These are phyloP conservation scores for Nestor notabilis DNA, from an alignment of 2,113 vertebrate genomes.

Conservation along the genomic window DNA sequence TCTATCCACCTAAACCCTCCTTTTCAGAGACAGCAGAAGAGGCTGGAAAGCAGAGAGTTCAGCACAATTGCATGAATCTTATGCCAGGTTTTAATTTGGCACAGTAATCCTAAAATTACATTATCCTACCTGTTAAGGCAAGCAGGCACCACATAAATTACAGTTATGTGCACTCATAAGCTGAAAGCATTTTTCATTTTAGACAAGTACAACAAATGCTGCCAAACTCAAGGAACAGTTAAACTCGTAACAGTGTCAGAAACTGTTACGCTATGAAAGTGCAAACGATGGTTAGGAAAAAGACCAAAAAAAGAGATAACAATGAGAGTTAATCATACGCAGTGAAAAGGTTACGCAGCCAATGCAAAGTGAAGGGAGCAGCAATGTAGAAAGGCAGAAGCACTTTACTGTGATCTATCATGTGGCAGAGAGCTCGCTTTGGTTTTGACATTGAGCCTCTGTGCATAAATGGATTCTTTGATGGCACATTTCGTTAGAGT, in stretches of 20 bases:
- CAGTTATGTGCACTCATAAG: not conserved
- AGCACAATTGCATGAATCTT: not conserved
- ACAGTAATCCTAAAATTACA: not conserved
- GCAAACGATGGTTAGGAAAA: not conserved
- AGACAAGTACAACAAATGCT: not conserved
- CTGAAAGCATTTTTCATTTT: conserved; percentile 6
- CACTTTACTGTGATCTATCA: not conserved
- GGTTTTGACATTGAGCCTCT: not conserved
- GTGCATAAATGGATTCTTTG: not conserved
- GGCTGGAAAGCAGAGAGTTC: not conserved
- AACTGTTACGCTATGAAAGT: not conserved
- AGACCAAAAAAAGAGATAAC: not conserved
- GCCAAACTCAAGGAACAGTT: not conserved
- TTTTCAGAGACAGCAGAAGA: not conserved
- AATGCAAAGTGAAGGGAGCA: not conserved
- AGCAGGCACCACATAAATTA: not conserved
- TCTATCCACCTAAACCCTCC: not conserved
- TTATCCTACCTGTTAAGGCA: not conserved
- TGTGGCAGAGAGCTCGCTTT: not conserved
- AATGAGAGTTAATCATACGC: not conserved
- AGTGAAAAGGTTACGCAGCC: not conserved
- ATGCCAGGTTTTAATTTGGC: not conserved
- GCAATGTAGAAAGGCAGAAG: not conserved
- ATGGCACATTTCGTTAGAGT: not conserved
- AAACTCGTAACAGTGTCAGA: not conserved